Base-by-base conservation (phyloP, 2,888 invertebrate species). In the Lacanobia oleracea region DNA sequence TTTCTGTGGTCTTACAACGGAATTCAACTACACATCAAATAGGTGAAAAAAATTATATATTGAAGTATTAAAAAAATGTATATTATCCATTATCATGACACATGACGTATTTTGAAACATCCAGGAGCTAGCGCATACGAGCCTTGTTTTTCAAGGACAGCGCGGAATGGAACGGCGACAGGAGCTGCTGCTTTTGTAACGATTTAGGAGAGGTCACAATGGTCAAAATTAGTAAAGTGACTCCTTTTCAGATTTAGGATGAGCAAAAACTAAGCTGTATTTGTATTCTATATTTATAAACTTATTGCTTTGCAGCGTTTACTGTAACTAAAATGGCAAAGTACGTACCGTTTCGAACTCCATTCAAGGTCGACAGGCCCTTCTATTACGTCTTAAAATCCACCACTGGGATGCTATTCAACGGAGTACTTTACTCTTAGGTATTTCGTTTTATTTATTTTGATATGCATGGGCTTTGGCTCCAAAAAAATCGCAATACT, bases 381-480 rank as follows among this genome's bases (percentile, higher is more conserved):
- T 72, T 72, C 76, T 54, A 40, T 66, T 72, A 66, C 37, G 67
- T 21, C 23, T 14, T 72, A 40, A 66, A 45, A 77, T 45, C 40
- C 50, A 57, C n/a, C 40, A 9, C 18, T 23, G 50, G 10, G 12
- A 67, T 12, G 50, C 68, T 73, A 43, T 72, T 72, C 66, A 66
- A 23, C 37, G 72, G 72, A 18, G 53, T 76, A 14, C 10, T 72
- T 37, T 72, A 48, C 53, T 76, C 53, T 54, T 72, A 48, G 48
- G 48, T 48, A 48, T 48, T 48, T 48, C 18, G 18, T 18, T 8
- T 48, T 48, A 16, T 18, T 48, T 48, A 48, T 8, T 48, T 45
- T 18, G 3, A 43, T 43, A 43, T 48, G 48, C 48, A 48, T 48
- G 48, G 16, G 48, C 48, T 18, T 48, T 48, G 48, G 48, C 48